Evolutionary conservation across 2,113 vertebrate genomes (phyloP).

Genomic region (Lepisosteus oculatus): DNA sequence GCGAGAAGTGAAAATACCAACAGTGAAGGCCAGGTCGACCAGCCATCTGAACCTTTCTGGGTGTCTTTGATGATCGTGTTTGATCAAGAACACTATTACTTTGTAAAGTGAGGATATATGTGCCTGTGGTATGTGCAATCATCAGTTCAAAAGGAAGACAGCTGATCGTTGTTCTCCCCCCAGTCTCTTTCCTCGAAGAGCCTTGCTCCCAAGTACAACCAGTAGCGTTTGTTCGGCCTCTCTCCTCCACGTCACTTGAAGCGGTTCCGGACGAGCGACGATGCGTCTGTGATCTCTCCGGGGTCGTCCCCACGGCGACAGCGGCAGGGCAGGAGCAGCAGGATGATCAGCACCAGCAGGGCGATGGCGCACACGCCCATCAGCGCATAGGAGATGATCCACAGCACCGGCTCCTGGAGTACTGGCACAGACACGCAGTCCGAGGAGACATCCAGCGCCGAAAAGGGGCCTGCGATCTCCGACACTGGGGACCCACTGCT

Average conservation of each 20-base stretch:
- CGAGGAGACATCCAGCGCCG: conserved; percentile 70
- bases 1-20: too few species aligned
- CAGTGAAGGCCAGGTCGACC: too few species aligned
- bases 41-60: too few species aligned
- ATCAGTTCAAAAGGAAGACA: too few species aligned
- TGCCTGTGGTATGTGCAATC: too few species aligned
- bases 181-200: background rate
- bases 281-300: conserved; percentile 85
- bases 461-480: conserved; percentile 88
- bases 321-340: conserved; percentile 74
- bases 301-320: conserved; percentile 41
- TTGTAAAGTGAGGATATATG: too few species aligned
- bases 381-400: conserved; percentile 85
- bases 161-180: background rate
- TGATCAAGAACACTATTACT: too few species aligned
- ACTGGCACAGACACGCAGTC: conserved; percentile 66
- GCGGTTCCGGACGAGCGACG: conserved; percentile 86
- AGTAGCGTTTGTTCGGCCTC: conserved; percentile 2
- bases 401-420: conserved; percentile 74
- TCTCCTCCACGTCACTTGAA: conserved; percentile 79
- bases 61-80: too few species aligned
- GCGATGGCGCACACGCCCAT: conserved; percentile 81
- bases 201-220: background rate
- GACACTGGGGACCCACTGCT: conserved; percentile 66
- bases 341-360: conserved; percentile 72